Base-by-base conservation (phyloP, 2,888 invertebrate species). In the Globia sparganii region DNA sequence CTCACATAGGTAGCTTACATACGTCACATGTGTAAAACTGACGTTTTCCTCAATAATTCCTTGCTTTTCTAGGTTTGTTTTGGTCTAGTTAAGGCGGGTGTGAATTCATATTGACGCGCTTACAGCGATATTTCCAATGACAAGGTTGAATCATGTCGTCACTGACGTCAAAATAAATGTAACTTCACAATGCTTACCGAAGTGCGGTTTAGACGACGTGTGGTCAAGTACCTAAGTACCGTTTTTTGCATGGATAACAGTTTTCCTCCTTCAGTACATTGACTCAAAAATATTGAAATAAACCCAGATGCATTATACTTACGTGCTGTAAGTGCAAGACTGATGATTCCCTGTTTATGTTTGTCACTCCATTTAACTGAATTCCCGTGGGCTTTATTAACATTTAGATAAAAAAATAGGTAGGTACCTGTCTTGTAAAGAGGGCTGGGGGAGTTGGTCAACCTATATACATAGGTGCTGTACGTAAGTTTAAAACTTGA, bases 161-260 rank as follows among this genome's bases (percentile, higher is more conserved):
- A 56, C 31, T 77, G 85, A 85, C 85, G 85, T 85, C 85, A 77
- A 73, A 75, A 28, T 64, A 40, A 40, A 64, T 77, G 67, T 68
- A 62, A 64, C 13, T 72, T 66, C 61, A 37, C 59, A 85, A 74
- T 69, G 65, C 2, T 49, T 28, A 28, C 78, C 25, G 28, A 31
- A 43, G 15, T 83, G 81, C 49, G 78, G 78, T 74, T 78, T 53
- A 59, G 40, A 18, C 25, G 15, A 37, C 11, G 28, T 76, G 31
- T 75, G 59, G 34, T 43, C 58, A 28, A 58, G 62, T 74, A 67
- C 37, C 1, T 53, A 28, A 58, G 62, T 74, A 67, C 37, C 1
- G 2, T 70, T 62, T 58, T 65, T 53, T 43, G 46, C 25, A 65
- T 9, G 53, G 11, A 37, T 34, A 37, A 28, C 28, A 25, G 18